Conservation (phyloP, 2,888 invertebrate species). For the Ecdyonurus torrentis region DNA sequence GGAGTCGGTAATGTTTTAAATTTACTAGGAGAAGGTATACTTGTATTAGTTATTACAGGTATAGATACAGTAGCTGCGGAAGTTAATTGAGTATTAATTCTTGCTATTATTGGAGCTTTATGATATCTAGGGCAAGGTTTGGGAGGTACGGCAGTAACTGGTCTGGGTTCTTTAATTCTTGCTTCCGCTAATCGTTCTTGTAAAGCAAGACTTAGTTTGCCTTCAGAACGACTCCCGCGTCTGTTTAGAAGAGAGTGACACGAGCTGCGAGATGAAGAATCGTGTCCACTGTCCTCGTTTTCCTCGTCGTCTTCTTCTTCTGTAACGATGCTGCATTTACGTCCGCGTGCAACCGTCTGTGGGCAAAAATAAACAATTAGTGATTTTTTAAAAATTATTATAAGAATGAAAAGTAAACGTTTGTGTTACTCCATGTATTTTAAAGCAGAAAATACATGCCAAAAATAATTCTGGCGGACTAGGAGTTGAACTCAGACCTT, state of each 20-base stretch:
- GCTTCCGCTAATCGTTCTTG: constrained; percentile 36
- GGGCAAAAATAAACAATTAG: too few relatives aligned
- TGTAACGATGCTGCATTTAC: constrained; percentile 84
- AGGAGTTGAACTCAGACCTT: too few relatives aligned
- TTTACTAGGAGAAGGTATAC: constrained; percentile 25
- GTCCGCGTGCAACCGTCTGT: constrained; percentile 35
- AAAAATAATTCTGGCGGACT: too few relatives aligned
- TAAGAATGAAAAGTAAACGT: too few relatives aligned
- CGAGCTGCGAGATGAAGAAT: neutral
- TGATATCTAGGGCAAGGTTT: neutral
- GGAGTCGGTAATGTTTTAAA: constrained; percentile 43
- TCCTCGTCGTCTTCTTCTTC: constrained; percentile 78
- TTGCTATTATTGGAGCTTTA: neutral
- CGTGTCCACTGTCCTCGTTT: constrained; percentile 7
- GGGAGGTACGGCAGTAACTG: constrained; percentile 17
- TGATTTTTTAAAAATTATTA: too few relatives aligned
- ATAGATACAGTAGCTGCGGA: constrained; percentile 11
- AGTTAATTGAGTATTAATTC: constrained; percentile 7
- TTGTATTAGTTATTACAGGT: constrained; percentile 9
- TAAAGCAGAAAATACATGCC: too few relatives aligned
- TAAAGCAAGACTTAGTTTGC: constrained; percentile 51
- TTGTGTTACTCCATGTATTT: too few relatives aligned
- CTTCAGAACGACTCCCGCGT: constrained; percentile 65
- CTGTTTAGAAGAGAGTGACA: constrained; percentile 29
- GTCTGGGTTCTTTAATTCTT: constrained; percentile 41